phyloP scores from a whole-genome alignment of 2,888 invertebrate genomes.

The Phytoseiulus persimilis region DNA sequence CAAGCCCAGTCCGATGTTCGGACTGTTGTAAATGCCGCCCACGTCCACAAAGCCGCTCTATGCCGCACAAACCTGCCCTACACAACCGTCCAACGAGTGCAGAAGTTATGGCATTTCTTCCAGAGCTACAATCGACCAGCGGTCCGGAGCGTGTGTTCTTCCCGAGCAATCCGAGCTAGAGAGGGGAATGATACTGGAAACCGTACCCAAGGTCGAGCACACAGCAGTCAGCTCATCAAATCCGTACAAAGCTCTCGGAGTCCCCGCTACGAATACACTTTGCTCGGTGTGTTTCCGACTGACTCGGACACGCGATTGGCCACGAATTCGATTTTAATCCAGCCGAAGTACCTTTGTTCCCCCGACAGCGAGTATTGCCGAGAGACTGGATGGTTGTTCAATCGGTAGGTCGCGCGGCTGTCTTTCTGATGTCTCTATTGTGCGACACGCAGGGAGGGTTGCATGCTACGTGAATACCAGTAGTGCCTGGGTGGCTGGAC shows the following conservation, averaged over 20 bases:
- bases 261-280: too few species aligned
- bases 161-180: too few species aligned
- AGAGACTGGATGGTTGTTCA: neutral
- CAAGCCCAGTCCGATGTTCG: neutral
- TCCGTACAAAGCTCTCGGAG: too few species aligned
- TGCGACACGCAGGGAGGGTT: neutral
- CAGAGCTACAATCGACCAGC: too few species aligned
- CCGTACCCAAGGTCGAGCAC: too few species aligned
- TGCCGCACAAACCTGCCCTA: neutral
- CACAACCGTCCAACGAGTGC: neutral
- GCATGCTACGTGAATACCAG: neutral
- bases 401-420: neutral
- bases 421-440: neutral
- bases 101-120: neutral
- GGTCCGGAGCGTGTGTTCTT: too few species aligned
- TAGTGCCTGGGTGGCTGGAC: neutral
- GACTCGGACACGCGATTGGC: neutral
- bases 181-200: too few species aligned
- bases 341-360: neutral
- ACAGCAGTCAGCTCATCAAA: too few species aligned
- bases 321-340: neutral
- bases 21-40: neutral
- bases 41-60: neutral
- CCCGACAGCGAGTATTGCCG: neutral
- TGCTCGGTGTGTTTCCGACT: too few species aligned